Conservation (phyloP, 2,797 vertebrate genomes). For the Chaetophractus vellerosus region DNA sequence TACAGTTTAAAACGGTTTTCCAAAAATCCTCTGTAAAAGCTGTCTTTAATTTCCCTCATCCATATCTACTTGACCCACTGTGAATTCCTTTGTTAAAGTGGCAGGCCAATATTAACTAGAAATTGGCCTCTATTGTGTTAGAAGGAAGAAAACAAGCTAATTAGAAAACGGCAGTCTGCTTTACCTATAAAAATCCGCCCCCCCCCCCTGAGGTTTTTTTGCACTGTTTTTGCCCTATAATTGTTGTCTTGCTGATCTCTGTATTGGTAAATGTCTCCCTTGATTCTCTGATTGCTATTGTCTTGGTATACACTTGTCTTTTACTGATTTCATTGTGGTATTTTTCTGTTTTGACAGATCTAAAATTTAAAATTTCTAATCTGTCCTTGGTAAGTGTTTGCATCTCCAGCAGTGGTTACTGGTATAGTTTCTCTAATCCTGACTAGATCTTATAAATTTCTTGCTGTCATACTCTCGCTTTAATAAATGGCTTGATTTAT, state of each 20-base stretch:
- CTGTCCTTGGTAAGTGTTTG: not conserved
- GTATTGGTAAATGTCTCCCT: not conserved
- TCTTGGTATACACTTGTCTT: not conserved
- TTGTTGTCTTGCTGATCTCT: conserved; percentile 10
- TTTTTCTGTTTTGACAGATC: not conserved
- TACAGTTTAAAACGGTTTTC: conserved; percentile 42
- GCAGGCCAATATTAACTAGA: not conserved
- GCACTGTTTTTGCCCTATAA: not conserved
- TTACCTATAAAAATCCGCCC: not conserved
- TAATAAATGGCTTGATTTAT: not conserved
- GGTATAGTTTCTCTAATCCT: not conserved
- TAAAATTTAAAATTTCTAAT: not conserved
- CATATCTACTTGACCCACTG: not conserved
- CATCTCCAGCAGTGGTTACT: not conserved
- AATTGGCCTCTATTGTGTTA: not conserved
- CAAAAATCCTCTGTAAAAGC: not conserved
- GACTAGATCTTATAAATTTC: not conserved
- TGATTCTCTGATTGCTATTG: not conserved
- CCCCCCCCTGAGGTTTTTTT: not conserved
- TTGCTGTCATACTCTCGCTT: not conserved
- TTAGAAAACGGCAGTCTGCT: not conserved
- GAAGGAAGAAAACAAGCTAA: not conserved
- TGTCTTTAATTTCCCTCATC: not conserved
- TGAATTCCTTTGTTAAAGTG: conserved; percentile 18
- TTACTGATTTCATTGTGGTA: not conserved